Evolutionary conservation across 2,888 invertebrate genomes (phyloP).

Genomic region (Hyalella azteca): DNA sequence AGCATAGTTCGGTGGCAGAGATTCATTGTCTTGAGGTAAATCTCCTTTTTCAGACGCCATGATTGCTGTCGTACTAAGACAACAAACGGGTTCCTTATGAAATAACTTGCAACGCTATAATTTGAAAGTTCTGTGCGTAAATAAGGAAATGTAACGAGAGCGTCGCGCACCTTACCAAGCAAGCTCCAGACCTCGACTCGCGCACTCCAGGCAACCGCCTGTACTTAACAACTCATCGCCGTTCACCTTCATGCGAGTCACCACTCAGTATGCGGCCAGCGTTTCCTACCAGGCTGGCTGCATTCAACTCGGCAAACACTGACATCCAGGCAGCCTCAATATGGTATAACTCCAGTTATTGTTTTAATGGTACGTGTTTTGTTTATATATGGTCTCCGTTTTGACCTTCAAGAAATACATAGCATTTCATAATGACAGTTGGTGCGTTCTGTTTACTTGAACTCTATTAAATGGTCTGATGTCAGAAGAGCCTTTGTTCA

Average conservation of each 20-base stretch:
- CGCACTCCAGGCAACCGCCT: slow-evolving; percentile 21
- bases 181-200: slow-evolving; percentile 33
- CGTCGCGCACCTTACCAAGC: slow-evolving; percentile 9
- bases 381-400: too few species aligned
- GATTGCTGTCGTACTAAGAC: background rate
- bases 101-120: background rate
- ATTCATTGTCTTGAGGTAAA: slow-evolving; percentile 46
- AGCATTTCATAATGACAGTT: too few species aligned
- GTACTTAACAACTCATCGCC: slow-evolving; percentile 6
- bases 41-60: slow-evolving; percentile 56
- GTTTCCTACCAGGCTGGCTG: background rate
- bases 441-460: too few species aligned
- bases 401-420: too few species aligned
- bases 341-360: too few species aligned
- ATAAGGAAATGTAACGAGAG: slow-evolving; percentile 11
- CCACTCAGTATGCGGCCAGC: too few species aligned
- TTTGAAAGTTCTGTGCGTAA: background rate
- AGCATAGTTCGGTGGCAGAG: slow-evolving; percentile 55
- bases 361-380: too few species aligned
- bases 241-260: background rate
- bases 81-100: background rate
- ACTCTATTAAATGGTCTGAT: too few species aligned
- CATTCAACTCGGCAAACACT: background rate
- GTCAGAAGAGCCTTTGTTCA: too few species aligned
- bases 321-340: background rate